Base-by-base conservation (phyloP, 2,113 vertebrate species). In the Gila orcuttii region DNA sequence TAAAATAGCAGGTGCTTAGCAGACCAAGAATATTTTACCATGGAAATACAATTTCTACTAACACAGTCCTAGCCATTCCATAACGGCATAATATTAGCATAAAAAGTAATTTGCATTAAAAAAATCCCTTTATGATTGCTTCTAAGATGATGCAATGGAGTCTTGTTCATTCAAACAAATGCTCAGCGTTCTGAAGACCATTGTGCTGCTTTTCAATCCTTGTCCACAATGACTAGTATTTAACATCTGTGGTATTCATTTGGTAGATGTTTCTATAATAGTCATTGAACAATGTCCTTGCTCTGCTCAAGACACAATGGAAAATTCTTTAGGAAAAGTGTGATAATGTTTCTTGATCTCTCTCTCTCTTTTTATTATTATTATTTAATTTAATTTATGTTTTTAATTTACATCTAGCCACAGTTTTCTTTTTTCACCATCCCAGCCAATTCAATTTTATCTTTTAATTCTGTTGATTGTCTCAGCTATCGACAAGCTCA, bases 71-170 rank as follows among this genome's bases (percentile, higher is more conserved):
- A 47, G 60, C 42, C 25, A 11, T 66, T 68, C n/a, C 19, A 31
- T 50, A 80, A 45, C 3, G 1, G 12, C n/a, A 45, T 6, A 28
- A 66, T 50, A 82, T 82, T 68, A 33, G 60, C 79, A 81, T 21
- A 50, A 82, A 80, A 66, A 23, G 9, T 50, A 0, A 23, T 82
- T 82, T 28, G 39, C 25, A 47, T 64, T 10, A n/a, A 45, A 81
- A 39, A 62, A 42, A 79, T n/a, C 10, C n/a, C 39, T 80, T 80
- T 45, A 64, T 80, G n/a, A 64, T 62, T 80, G 57, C n/a, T 45
- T 21, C 23, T 10, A 33, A 81, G 79, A 82, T 66, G 17, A 66
- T 50, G 59, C 25, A 81, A 68, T 68, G 66, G 1, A 31, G 60
- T 50, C 79, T 60, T 80, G 57, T 79, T 75, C 73, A 28, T 75